Evolutionary conservation across 2,888 invertebrate genomes (phyloP).

Genomic region (Kryphioiulus occultus): DNA sequence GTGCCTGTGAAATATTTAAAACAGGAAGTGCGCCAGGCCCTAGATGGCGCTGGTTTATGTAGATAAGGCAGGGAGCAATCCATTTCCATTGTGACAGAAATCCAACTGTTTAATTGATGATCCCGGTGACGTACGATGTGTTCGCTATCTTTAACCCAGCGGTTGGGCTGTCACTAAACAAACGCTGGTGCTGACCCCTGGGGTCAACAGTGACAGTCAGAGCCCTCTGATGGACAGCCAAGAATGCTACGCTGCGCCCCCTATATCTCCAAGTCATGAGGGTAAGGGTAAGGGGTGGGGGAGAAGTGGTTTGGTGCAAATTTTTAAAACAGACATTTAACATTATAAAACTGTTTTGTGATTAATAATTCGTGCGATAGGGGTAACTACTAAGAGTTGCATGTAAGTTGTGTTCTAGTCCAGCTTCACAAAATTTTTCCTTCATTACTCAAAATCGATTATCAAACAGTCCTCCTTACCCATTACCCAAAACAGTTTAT

Average conservation of each 20-base stretch:
- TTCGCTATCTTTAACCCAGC: constrained; percentile 45
- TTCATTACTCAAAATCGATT: too few species aligned
- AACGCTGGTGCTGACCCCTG: constrained; percentile 47
- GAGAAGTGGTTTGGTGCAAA: background rate
- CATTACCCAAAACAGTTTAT: too few species aligned
- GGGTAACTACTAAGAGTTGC: too few species aligned
- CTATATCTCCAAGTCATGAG: background rate
- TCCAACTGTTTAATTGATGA: constrained; percentile 49
- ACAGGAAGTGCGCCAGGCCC: background rate
- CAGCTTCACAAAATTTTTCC: too few species aligned
- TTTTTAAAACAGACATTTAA: background rate
- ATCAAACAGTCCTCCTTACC: too few species aligned
- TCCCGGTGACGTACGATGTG: constrained; percentile 45
- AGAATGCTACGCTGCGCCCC: background rate
- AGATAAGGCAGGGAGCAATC: constrained; percentile 32
- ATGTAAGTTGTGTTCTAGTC: too few species aligned
- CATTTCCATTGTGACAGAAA: constrained; percentile 46
- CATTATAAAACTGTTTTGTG: too few species aligned
- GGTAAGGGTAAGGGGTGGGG: background rate
- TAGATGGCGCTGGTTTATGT: constrained; percentile 39
- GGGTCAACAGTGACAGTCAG: constrained; percentile 29
- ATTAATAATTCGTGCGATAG: too few species aligned
- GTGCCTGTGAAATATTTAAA: constrained; percentile 24
- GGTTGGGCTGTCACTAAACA: constrained; percentile 48
- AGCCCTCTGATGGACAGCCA: constrained; percentile 9